Evolutionary conservation across 2,113 vertebrate species (phyloP), one percentile per base, ranked within the genome.

Genomic region (Prunella himalayana): DNA sequence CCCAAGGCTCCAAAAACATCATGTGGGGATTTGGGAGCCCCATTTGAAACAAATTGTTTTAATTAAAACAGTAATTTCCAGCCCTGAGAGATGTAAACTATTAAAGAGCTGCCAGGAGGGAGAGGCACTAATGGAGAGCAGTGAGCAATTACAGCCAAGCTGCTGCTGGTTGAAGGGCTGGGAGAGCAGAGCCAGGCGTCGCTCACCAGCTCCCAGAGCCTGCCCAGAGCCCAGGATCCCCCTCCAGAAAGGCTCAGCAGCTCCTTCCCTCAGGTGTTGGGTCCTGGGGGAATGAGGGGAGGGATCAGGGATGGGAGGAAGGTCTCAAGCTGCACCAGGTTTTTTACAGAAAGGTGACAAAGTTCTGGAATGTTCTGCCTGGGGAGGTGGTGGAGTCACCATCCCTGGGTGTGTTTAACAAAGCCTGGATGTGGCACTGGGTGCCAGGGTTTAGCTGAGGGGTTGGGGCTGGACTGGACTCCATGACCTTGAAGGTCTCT

Each of bases 11-110:
- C 92, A 88, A 27, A 64, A 93, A 68, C 88, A 91, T 71, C 92
- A 80, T 3, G 24, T 5, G 44, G 92, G 86, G 92, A 95, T 88
- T 94, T 82, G 79, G 94, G 88, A 97, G 65, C 71, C 88, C 90
- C 90, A 78, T 94, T 95, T 86, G 69, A 96, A 97, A 96, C 95
- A 97, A 97, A 97, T 95, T 94, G 96, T 96, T 97, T 97, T 97
- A 97, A 97, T 97, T 97, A 97, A 96, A 95, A 68, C 65, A 96
- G 95, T 95, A 90, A 96, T 97, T 97, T 88, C 80, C 94, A 94
- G 87, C 92, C 97, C 82, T 70, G 17, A 91, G 97, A 97, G 97
- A 95, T 77, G 94, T 54, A 95, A 97, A 96, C 94, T 94, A 92
- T 97, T 95, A 94, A 91, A 88, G 72, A 95, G 72, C 28, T 96